phyloP scores from a whole-genome alignment of 1,140 invertebrate species.

The Camponotus pennsylvanicus region DNA sequence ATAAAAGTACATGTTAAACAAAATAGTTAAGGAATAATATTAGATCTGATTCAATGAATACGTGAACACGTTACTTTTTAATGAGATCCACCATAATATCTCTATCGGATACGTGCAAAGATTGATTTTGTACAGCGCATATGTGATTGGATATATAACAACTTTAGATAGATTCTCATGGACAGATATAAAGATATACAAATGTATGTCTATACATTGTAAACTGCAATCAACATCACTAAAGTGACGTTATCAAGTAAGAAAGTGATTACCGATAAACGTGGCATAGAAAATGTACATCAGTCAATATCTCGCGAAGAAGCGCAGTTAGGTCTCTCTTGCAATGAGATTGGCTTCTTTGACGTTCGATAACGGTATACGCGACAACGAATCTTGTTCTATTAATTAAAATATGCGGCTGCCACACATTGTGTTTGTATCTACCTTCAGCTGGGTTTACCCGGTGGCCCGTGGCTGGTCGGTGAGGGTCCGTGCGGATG shows the following conservation, averaged over 20 bases:
- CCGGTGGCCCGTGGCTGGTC: slow-evolving; percentile 77
- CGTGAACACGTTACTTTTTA: background rate
- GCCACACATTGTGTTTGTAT: slow-evolving; percentile 45
- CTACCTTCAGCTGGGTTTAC: slow-evolving; percentile 81
- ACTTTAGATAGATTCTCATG: background rate
- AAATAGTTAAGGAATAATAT: background rate
- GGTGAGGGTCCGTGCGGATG: slow-evolving; percentile 79
- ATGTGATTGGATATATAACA: background rate
- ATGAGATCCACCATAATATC: slow-evolving; percentile 31
- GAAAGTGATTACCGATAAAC: slow-evolving; percentile 32
- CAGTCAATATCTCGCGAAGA: slow-evolving; percentile 40
- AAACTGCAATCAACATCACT: slow-evolving; percentile 15
- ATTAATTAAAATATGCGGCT: slow-evolving; percentile 6
- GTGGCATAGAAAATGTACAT: slow-evolving; percentile 43
- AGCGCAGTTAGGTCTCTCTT: slow-evolving; percentile 46
- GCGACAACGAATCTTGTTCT: slow-evolving; percentile 10
- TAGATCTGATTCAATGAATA: slow-evolving; percentile 3
- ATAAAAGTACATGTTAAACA: slow-evolving; percentile 26
- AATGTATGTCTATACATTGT: slow-evolving; percentile 39
- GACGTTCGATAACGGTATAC: background rate
- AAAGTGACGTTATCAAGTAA: slow-evolving; percentile 9
- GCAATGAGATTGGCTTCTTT: background rate
- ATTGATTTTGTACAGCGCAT: background rate
- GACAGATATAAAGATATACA: slow-evolving; percentile 12
- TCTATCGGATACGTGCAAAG: background rate